Percentiles rank a stretch among this genome's conserved stretches.
These are phyloP conservation scores for Ceyx melanurus DNA, from an alignment of 2,113 vertebrate genomes.

Conservation along the genomic window DNA sequence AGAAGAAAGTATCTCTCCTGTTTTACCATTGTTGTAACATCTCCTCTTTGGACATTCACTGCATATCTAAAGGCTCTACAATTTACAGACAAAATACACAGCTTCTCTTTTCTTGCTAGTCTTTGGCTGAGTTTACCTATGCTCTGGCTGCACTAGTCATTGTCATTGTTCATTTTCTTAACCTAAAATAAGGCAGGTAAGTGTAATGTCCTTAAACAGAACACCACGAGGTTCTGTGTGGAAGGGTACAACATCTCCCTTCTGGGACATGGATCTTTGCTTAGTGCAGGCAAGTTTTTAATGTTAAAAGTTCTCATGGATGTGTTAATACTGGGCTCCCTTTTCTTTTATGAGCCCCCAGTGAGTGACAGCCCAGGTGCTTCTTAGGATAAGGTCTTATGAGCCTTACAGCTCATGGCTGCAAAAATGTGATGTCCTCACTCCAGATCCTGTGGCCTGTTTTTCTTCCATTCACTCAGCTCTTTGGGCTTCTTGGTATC, in stretches of 20 bases:
- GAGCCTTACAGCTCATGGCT: background rate
- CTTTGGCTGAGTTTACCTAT: background rate
- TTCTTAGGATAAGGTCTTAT: background rate
- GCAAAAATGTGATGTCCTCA: background rate
- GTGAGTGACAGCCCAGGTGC: background rate
- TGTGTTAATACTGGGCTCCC: background rate
- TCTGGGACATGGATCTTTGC: background rate
- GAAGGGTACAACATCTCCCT: background rate
- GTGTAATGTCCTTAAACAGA: background rate
- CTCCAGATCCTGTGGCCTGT: background rate
- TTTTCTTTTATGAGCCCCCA: background rate
- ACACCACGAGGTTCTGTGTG: background rate
- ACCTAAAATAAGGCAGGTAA: accelerated
- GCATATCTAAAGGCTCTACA: background rate
- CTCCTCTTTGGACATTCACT: background rate
- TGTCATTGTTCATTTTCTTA: background rate
- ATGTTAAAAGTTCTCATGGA: background rate
- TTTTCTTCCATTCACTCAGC: background rate
- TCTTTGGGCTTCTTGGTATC: background rate
- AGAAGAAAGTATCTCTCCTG: background rate
- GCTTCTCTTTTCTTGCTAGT: background rate
- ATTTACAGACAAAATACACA: background rate
- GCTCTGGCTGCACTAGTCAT: background rate
- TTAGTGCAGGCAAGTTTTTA: background rate
- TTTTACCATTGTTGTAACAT: background rate